These are phyloP conservation scores for Paratrypauchen microcephalus DNA, from an alignment of 2,797 vertebrate species.

Conservation along the genomic window DNA sequence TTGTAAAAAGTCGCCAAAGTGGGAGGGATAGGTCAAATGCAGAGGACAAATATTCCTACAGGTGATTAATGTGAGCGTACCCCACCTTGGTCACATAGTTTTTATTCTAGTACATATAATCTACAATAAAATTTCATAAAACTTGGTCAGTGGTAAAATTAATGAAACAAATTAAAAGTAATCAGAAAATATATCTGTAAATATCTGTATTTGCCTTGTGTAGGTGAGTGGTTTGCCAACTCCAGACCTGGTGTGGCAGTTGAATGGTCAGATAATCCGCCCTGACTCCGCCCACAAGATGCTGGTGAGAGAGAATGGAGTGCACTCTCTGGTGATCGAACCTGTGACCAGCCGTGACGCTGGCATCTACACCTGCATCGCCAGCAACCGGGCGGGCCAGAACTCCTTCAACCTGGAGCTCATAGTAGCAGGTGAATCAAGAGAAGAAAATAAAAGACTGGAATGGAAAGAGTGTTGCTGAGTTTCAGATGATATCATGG, in stretches of 20 bases:
- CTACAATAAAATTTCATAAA: no score
- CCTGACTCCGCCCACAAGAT: constrained; percentile 94
- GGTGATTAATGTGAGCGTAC: no score
- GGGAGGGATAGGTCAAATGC: no score
- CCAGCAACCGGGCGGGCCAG: constrained; percentile 94
- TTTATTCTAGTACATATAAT: no score
- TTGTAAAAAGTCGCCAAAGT: no score
- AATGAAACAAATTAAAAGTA: not conserved
- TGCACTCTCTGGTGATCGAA: constrained; percentile 97
- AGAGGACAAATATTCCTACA: no score
- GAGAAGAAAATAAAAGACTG: not conserved
- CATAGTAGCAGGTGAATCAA: constrained; percentile 87
- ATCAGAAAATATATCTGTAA: not conserved
- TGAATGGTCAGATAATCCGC: constrained; percentile 90
- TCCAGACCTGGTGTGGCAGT: constrained; percentile 94
- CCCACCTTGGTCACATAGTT: no score
- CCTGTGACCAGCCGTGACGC: constrained; percentile 91
- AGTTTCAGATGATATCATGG: no score
- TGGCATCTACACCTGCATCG: constrained; percentile 93
- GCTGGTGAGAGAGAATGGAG: constrained; percentile 95
- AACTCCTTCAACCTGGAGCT: constrained; percentile 98
- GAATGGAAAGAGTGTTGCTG: not conserved
- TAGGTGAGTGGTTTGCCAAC: constrained; percentile 96
- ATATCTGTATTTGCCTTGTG: not conserved
- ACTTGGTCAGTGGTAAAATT: no score